These are phyloP conservation scores for Varecia variegata DNA, from an alignment of 2,797 vertebrate genomes.

Conservation along the genomic window DNA sequence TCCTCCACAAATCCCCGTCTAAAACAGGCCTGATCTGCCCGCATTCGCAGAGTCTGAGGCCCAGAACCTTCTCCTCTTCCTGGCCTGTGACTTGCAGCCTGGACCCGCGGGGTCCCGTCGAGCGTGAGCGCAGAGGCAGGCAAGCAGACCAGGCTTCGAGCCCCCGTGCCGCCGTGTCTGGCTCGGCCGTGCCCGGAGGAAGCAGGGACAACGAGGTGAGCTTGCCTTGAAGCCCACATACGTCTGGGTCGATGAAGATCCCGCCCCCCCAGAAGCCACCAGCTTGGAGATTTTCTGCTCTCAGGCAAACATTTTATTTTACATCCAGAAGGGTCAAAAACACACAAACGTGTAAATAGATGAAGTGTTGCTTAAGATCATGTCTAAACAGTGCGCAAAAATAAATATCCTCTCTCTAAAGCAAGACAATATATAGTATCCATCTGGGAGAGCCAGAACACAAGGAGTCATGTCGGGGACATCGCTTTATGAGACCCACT, in stretches of 20 bases:
- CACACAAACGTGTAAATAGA: constrained; percentile 41
- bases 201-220: not conserved
- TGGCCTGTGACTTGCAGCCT: not conserved
- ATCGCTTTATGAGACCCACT: not conserved
- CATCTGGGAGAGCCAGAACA: not conserved
- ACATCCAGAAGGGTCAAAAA: constrained; percentile 38
- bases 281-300: constrained; percentile 23
- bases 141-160: no score
- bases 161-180: rapidly evolving
- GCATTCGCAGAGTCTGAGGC: not conserved
- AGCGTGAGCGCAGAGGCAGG: not conserved
- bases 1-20: not conserved
- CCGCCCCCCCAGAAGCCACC: not conserved
- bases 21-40: not conserved
- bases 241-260: not conserved
- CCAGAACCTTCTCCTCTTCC: not conserved
- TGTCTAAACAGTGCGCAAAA: constrained; percentile 32
- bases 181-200: not conserved
- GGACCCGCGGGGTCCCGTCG: rapidly evolving
- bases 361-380: constrained; percentile 34
- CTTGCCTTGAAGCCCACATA: not conserved
- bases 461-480: not conserved
- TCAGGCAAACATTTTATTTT: not conserved
- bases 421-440: not conserved
- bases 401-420: constrained; percentile 33